Base-by-base conservation (phyloP, 2,888 invertebrate species). In the Busseola fusca region DNA sequence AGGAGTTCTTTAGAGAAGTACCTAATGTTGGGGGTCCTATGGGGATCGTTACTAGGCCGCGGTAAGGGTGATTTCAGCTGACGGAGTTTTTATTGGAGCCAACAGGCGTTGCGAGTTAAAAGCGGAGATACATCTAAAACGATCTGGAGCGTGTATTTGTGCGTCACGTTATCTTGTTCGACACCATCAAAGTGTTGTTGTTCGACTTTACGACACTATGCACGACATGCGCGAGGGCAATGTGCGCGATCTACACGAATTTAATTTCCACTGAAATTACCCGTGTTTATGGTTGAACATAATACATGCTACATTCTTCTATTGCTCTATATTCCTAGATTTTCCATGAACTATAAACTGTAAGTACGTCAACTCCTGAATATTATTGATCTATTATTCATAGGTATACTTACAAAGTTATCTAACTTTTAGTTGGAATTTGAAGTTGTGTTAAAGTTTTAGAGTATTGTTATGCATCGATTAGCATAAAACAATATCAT, bases 21-120 rank as follows among this genome's bases (percentile, higher is more conserved):
- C 42, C 62, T 45, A 86, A 80, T 86, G 82, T 83, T 82, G 75
- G 72, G 76, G 81, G 81, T 74, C 82, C 72, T 74, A 84, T 85
- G 80, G 70, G 78, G 74, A 78, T 83, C 81, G 82, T 86, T 81
- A 73, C 74, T 67, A 83, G 76, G 82, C 77, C 74, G 82, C 58
- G 68, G 77, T 72, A 75, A 81, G 85, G 86, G 65, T 82, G 84
- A 86, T 87, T 85, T 89, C 84, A 84, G 78, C 69, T 69, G 79
- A 84, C 65, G 60, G 52, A 70, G 64, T 83, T 89, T 88, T 88
- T 86, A 90, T 87, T 82, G 84, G 85, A 69, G 70, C 78, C 73
- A 88, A 85, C 87, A 87, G 72, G 21, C 69, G 74, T 72, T 12
- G 76, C 77, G 75, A 75, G 81, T 82, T 88, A 78, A 84, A 86